Evolutionary conservation across 2,113 vertebrate genomes (phyloP).

Genomic region (Clarias magur): DNA sequence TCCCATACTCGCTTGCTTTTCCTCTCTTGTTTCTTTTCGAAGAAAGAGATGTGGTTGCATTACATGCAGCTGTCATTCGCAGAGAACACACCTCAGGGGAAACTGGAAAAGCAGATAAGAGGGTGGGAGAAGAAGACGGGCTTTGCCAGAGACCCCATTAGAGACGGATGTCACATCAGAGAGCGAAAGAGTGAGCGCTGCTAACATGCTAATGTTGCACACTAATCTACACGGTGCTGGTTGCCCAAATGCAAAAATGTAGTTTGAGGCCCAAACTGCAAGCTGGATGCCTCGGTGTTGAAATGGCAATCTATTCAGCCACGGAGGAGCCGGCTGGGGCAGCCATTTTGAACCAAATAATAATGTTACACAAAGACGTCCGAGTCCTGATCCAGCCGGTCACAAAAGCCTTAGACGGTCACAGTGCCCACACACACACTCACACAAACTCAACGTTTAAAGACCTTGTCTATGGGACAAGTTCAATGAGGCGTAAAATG

Average conservation of each 20-base stretch:
- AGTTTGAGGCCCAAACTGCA: neutral
- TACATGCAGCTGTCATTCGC: constrained; percentile 8
- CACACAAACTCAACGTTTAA: neutral
- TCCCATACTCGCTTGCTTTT: neutral
- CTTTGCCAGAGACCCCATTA: constrained; percentile 15
- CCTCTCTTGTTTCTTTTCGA: neutral
- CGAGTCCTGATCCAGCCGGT: neutral
- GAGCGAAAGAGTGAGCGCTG: neutral
- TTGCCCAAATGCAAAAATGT: constrained; percentile 8
- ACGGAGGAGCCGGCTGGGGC: neutral
- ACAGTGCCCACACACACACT: neutral
- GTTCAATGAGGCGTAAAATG: neutral
- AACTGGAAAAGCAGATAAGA: neutral
- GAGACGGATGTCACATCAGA: constrained; percentile 20
- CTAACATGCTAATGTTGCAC: neutral
- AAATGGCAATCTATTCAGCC: neutral
- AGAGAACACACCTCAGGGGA: constrained; percentile 5
- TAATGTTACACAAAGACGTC: neutral
- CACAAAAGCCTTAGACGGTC: neutral
- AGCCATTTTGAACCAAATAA: neutral
- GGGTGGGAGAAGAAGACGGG: neutral
- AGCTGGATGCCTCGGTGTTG: neutral
- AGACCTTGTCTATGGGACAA: neutral
- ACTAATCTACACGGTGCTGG: constrained; percentile 10
- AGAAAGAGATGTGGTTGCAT: neutral